Conservation (phyloP, 2,797 vertebrate species). For the Scarus forsteni region DNA sequence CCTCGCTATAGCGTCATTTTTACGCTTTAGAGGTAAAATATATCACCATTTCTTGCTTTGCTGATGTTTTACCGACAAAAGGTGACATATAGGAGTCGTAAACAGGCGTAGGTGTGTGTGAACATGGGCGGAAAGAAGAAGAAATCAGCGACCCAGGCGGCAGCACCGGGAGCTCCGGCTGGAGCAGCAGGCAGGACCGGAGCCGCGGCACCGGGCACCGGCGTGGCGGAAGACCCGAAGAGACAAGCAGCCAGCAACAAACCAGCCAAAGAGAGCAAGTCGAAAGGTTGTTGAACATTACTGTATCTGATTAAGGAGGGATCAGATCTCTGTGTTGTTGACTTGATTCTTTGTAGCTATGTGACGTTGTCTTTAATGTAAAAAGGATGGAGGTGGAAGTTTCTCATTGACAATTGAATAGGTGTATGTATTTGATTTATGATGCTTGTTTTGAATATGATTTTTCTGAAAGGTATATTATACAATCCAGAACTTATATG, state of each 20-base stretch:
- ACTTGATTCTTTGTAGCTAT: no score
- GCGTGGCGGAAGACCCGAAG: conserved; percentile 68
- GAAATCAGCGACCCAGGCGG: conserved; percentile 62
- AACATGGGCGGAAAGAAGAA: conserved; percentile 88
- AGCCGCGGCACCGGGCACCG: conserved; percentile 50
- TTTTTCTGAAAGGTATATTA: background rate
- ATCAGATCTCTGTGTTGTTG: background rate
- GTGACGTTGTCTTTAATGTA: background rate
- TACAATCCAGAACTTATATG: background rate
- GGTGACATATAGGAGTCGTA: background rate
- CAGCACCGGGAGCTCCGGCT: conserved; percentile 30
- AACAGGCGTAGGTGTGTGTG: background rate
- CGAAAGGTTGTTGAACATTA: conserved; percentile 71
- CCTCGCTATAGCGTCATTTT: background rate
- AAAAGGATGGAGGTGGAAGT: no score
- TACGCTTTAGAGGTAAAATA: background rate
- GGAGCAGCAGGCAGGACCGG: conserved; percentile 38
- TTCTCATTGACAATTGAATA: no score
- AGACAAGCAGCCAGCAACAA: conserved; percentile 67
- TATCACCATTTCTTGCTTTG: background rate
- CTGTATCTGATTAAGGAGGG: background rate
- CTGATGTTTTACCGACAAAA: conserved; percentile 13
- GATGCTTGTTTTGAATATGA: background rate
- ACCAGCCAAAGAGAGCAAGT: conserved; percentile 78
- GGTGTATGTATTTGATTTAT: background rate